Base-by-base conservation (phyloP, 2,888 invertebrate genomes). In the Blastobasis lacticolella region DNA sequence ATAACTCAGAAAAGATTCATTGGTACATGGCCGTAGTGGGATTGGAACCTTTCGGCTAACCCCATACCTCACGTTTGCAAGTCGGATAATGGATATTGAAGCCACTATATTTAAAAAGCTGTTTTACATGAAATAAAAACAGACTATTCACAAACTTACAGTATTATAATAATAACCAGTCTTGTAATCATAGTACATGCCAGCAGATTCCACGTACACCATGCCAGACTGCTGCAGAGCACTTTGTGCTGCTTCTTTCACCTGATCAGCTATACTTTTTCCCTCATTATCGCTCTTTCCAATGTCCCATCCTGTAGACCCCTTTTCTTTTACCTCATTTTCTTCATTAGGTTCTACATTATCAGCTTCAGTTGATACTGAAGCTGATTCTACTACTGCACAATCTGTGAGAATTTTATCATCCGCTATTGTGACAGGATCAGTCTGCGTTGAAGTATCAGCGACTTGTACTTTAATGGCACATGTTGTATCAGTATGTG, bases 151-250 rank as follows among this genome's bases (percentile, higher is more conserved):
- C 23, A 23, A 57, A 89, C 90, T 88, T 89, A 95, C 96, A 62
- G 95, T 92, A 88, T 96, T 95, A 73, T 96, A 97, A 83, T 97
- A 97, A 82, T 95, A 97, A 56, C 96, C 96, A 60, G 95, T 94
- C 67, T 92, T 93, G 62, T 93, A 94, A 79, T 97, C 95, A 78
- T 96, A 96, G 80, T 96, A 97, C 83, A 96, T 90, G 59, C 96
- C 96, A 37, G 94, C 94, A 4, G 93, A 94, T 69, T 94, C 93
- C 60, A 97, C 96, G 79, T 94, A 96, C 38, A 95, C 93, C 90
- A 96, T 95, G 10, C 94, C 94, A 47, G 91, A 91, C 60, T 94
- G 90, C 63, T 92, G 91, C 69, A 94, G 78, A 5, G 93, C 94
- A 71, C 90, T 90, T 73, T 94, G 93, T 0, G 95, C 95, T 4